These are phyloP conservation scores for Physella acuta DNA, from an alignment of 1,140 invertebrate genomes.

Conservation along the genomic window DNA sequence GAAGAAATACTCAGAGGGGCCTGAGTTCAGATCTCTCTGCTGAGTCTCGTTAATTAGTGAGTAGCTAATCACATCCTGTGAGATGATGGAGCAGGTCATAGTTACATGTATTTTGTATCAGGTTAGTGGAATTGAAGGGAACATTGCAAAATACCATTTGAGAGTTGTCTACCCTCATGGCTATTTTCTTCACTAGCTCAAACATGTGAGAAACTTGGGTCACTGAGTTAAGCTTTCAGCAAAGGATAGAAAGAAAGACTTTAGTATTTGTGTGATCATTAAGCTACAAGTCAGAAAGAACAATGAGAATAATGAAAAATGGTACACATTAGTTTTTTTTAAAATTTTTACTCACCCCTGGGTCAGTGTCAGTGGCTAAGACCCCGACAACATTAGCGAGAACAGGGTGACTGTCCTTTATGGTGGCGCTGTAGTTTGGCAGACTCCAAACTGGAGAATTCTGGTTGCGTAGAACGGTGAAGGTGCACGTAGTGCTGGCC, in stretches of 20 bases:
- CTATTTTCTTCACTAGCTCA: too few species aligned
- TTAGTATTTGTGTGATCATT: not conserved
- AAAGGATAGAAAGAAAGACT: not conserved
- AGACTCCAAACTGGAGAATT: constrained; percentile 60
- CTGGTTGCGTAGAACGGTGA: constrained; percentile 80
- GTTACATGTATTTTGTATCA: not conserved
- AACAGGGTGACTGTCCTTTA: constrained; percentile 37
- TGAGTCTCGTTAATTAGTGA: constrained; percentile 65
- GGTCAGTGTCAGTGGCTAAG: constrained; percentile 58
- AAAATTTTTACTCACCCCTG: constrained; percentile 61
- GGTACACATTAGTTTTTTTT: too few species aligned
- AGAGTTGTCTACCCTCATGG: too few species aligned
- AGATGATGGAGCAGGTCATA: too few species aligned
- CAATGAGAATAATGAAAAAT: not conserved
- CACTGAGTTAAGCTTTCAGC: too few species aligned
- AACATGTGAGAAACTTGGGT: too few species aligned
- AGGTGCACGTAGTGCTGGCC: constrained; percentile 76
- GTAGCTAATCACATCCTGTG: constrained; percentile 17
- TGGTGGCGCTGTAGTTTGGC: constrained; percentile 17
- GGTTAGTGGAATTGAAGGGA: too few species aligned
- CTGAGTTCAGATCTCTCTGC: constrained; percentile 50
- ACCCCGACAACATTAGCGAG: constrained; percentile 35
- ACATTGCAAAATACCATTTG: too few species aligned
- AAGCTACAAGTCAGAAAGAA: not conserved
- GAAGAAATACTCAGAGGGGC: constrained; percentile 76